phyloP scores from a whole-genome alignment of 2,888 invertebrate genomes.

The Heliconius hortense region DNA sequence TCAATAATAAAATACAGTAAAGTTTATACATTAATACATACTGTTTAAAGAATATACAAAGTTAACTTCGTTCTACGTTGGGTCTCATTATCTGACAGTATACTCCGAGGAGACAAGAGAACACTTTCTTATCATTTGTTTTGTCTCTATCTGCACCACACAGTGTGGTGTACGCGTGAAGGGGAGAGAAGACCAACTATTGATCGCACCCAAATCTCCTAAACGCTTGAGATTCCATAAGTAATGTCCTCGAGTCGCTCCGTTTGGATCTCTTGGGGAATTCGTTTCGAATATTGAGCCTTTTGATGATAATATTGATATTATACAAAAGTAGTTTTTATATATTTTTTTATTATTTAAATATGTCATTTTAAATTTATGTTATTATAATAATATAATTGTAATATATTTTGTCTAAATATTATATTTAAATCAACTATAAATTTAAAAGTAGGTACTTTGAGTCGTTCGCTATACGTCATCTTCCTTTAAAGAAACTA shows the following conservation, averaged over 20 bases:
- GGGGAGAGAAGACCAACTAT: constrained; percentile 11
- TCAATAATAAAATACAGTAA: not conserved
- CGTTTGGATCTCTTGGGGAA: constrained; percentile 3
- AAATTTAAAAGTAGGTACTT: not conserved
- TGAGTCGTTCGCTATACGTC: not conserved
- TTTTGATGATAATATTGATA: not conserved
- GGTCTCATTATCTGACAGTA: not conserved
- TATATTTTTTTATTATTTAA: too few relatives aligned
- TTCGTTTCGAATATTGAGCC: not conserved
- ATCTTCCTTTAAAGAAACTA: not conserved
- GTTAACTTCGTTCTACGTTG: not conserved
- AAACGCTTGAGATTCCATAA: constrained; percentile 15
- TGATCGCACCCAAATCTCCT: constrained; percentile 14
- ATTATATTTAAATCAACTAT: not conserved
- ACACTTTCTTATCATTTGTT: constrained; percentile 15
- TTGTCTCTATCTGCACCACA: constrained; percentile 4
- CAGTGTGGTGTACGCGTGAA: not conserved
- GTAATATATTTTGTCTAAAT: too few relatives aligned
- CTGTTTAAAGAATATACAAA: not conserved
- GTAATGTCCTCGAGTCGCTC: not conserved
- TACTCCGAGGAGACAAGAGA: constrained; percentile 1
- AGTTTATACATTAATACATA: not conserved
- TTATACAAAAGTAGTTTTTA: not conserved
- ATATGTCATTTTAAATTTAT: too few relatives aligned
- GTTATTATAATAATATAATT: too few relatives aligned